Conservation (phyloP, 2,888 invertebrate species). For the Sclerodermus sp. region DNA sequence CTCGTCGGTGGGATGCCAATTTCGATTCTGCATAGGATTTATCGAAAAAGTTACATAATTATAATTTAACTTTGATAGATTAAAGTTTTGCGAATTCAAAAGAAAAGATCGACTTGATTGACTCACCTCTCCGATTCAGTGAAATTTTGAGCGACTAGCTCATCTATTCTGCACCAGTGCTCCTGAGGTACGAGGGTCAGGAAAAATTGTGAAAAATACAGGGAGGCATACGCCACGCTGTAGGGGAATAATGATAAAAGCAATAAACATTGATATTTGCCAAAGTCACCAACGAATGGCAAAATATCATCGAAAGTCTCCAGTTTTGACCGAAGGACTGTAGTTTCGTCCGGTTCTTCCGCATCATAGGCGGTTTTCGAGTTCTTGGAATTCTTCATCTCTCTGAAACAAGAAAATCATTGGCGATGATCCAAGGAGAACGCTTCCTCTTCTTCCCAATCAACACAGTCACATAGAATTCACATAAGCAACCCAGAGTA, state of each 20-base stretch:
- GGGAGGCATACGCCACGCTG: conserved; percentile 57
- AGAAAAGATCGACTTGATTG: too few species aligned
- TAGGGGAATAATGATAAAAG: conserved; percentile 59
- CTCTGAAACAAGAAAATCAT: background rate
- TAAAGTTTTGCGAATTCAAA: too few species aligned
- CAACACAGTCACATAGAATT: too few species aligned
- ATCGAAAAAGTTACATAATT: too few species aligned
- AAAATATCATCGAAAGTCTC: conserved; percentile 59
- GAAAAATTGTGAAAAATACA: conserved; percentile 61
- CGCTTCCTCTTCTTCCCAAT: too few species aligned
- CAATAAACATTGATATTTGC: conserved; percentile 58
- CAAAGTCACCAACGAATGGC: conserved; percentile 60
- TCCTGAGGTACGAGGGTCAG: conserved; percentile 57
- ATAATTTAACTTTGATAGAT: too few species aligned
- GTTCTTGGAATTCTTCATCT: background rate
- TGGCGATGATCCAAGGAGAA: too few species aligned
- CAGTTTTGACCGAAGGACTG: conserved; percentile 39
- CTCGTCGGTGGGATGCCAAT: conserved; percentile 47
- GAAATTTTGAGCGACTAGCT: conserved; percentile 24
- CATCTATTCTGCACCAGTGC: conserved; percentile 59
- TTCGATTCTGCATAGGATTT: too few species aligned
- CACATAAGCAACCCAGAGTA: too few species aligned
- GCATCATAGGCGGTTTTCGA: background rate
- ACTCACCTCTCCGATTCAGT: conserved; percentile 51
- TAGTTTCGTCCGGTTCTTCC: conserved; percentile 24